These are phyloP conservation scores for Drosophila paramelanica DNA, from an alignment of 2,888 invertebrate genomes.

Conservation along the genomic window DNA sequence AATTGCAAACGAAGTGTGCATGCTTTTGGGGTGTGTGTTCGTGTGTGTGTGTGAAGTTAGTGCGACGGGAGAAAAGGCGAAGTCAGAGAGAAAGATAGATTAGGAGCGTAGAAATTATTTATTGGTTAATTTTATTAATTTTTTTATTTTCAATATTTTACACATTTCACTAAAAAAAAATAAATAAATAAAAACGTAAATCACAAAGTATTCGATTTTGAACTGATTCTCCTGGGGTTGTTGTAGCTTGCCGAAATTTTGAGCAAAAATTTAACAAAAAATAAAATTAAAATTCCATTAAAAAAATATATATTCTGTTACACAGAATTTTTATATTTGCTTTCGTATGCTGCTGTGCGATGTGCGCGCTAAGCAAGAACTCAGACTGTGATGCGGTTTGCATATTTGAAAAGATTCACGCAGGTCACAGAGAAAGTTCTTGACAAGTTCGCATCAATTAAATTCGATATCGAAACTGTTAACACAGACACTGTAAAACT, in stretches of 20 bases:
- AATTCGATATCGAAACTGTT: slow-evolving; percentile 23
- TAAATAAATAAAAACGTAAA: slow-evolving; percentile 8
- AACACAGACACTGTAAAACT: slow-evolving; percentile 2
- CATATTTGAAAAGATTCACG: slow-evolving; percentile 85
- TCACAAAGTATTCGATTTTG: slow-evolving; percentile 77
- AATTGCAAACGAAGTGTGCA: slow-evolving; percentile 6
- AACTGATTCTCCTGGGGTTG: slow-evolving; percentile 82
- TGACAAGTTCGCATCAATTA: slow-evolving; percentile 85
- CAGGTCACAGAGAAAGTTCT: slow-evolving; percentile 93
- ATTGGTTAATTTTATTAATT: slow-evolving; percentile 2
- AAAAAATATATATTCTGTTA: neutral
- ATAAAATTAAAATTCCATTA: slow-evolving; percentile 12
- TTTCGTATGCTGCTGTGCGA: slow-evolving; percentile 77
- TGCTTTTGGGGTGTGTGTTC: slow-evolving; percentile 17
- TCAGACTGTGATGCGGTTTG: slow-evolving; percentile 96
- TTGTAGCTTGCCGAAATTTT: slow-evolving; percentile 53
- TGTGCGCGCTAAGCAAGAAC: slow-evolving; percentile 92
- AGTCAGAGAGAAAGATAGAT: slow-evolving; percentile 2
- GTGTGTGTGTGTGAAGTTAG: slow-evolving; percentile 1
- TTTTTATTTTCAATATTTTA: slow-evolving; percentile 12
- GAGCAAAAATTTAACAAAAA: slow-evolving; percentile 12
- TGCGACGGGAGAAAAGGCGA: slow-evolving; percentile 1
- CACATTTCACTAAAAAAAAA: slow-evolving; percentile 37
- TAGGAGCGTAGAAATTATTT: slow-evolving; percentile 16
- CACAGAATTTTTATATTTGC: slow-evolving; percentile 1